These are phyloP conservation scores for Acleris cristana DNA, from an alignment of 2,888 invertebrate species.

Conservation along the genomic window DNA sequence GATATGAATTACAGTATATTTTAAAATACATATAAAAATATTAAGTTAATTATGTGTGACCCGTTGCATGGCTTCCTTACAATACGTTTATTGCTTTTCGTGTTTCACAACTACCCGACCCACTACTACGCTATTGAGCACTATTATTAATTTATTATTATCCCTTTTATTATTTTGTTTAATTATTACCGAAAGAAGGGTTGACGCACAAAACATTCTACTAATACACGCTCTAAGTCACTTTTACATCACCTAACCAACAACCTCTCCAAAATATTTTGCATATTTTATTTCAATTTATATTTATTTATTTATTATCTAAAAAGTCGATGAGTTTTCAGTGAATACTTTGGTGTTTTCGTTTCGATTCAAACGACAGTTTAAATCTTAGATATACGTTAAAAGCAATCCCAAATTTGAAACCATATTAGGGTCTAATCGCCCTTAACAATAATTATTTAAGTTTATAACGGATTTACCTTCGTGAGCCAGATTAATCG, in stretches of 20 bases:
- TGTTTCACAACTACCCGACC: constrained; percentile 55
- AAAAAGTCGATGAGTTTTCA: constrained; percentile 81
- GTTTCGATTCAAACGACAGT: constrained; percentile 72
- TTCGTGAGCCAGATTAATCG: constrained; percentile 52
- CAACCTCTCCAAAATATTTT: constrained; percentile 76
- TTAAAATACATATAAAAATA: constrained; percentile 84
- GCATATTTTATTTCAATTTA: constrained; percentile 61
- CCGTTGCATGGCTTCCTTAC: constrained; percentile 68
- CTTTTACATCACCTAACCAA: constrained; percentile 62
- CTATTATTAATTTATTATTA: constrained; percentile 67
- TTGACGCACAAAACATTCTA: constrained; percentile 77
- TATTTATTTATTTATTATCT: constrained; percentile 81
- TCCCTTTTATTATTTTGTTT: constrained; percentile 53
- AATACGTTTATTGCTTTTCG: constrained; percentile 76
- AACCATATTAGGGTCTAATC: constrained; percentile 31
- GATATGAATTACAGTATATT: constrained; percentile 81
- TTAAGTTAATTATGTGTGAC: constrained; percentile 67
- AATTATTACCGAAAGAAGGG: constrained; percentile 70
- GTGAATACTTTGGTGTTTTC: constrained; percentile 81
- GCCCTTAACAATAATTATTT: constrained; percentile 32
- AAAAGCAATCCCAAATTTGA: constrained; percentile 36
- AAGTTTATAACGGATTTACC: constrained; percentile 26
- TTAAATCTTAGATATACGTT: constrained; percentile 36
- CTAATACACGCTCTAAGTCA: constrained; percentile 59
- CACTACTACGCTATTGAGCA: constrained; percentile 80